phyloP scores from a whole-genome alignment of 2,113 vertebrate genomes.

The Ceyx cyanopectus region DNA sequence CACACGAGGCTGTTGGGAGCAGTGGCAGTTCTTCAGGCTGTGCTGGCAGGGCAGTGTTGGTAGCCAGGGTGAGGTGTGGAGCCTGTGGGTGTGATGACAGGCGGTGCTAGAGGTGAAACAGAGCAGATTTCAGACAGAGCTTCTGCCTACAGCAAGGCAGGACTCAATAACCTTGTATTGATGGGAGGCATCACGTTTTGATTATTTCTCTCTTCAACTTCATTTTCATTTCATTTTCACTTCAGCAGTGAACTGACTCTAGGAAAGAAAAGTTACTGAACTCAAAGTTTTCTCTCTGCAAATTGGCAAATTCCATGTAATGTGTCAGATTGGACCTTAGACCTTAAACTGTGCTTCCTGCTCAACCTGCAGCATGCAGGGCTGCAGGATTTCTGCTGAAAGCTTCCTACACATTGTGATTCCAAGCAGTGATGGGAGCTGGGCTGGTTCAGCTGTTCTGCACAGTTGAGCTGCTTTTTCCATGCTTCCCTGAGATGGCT shows the following conservation, averaged over 20 bases:
- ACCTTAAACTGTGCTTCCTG: background rate
- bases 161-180: rapidly evolving
- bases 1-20: background rate
- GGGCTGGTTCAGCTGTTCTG: background rate
- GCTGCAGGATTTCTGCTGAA: background rate
- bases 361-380: background rate
- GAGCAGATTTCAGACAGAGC: background rate
- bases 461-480: background rate
- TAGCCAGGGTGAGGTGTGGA: background rate
- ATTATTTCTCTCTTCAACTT: background rate
- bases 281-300: background rate
- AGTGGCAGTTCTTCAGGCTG: background rate
- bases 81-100: background rate
- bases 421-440: background rate
- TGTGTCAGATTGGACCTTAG: background rate
- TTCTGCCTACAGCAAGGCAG: background rate
- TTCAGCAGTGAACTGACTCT: background rate
- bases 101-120: background rate
- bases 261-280: background rate
- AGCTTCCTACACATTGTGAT: background rate
- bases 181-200: background rate
- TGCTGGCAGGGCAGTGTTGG: background rate
- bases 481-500: background rate
- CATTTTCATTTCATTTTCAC: background rate
- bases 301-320: background rate